A percentile compares a stretch with the other conserved stretches of the same genome.
These are phyloP conservation scores for Moxostoma hubbsi DNA, from an alignment of 2,797 vertebrate species.

Conservation along the genomic window DNA sequence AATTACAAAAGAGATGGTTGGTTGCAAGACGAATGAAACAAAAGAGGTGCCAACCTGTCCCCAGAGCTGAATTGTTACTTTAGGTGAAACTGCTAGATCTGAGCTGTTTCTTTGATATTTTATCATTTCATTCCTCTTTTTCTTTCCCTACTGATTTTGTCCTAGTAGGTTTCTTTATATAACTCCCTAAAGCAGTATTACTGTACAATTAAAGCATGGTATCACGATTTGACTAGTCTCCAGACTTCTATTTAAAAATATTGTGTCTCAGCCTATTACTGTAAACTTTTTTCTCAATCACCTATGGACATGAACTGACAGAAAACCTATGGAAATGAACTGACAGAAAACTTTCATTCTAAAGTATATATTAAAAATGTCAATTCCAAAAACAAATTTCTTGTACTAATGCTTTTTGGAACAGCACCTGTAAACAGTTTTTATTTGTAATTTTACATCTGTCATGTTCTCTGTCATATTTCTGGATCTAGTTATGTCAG, in stretches of 20 bases:
- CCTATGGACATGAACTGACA: neutral
- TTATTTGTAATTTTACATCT: constrained; percentile 27
- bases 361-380: constrained; percentile 9
- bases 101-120: constrained; percentile 49
- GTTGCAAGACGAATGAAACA: constrained; percentile 14
- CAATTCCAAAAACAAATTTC: neutral
- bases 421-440: neutral
- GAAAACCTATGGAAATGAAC: neutral
- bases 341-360: neutral
- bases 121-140: constrained; percentile 54
- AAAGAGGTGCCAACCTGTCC: constrained; percentile 31
- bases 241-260: neutral
- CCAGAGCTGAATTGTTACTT: constrained; percentile 30
- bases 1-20: constrained; percentile 15
- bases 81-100: constrained; percentile 30
- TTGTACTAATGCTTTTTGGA: neutral
- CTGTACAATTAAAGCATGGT: constrained; percentile 22
- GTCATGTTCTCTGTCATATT: constrained; percentile 42
- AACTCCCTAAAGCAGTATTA: constrained; percentile 43
- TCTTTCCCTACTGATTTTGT: constrained; percentile 42
- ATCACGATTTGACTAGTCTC: constrained; percentile 11
- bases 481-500: constrained; percentile 40
- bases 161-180: constrained; percentile 21
- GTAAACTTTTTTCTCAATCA: neutral
- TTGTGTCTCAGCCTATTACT: neutral